Evolutionary conservation across 1,140 invertebrate species (phyloP).

Genomic region (Aphelinus certus): DNA sequence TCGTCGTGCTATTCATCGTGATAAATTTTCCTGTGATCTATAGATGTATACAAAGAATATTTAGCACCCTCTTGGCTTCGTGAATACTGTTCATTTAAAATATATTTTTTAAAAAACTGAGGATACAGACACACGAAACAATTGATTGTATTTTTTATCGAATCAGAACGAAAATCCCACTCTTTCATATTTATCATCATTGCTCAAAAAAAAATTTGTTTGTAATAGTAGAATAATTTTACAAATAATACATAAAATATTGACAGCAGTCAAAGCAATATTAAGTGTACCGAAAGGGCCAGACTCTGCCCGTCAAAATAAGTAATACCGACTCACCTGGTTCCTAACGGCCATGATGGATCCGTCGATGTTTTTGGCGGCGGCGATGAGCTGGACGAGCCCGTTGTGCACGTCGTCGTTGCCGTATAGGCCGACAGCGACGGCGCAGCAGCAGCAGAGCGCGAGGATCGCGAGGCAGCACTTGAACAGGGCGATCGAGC

Average conservation of each 20-base stretch:
- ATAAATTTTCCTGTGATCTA: too few relatives aligned
- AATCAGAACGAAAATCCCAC: too few relatives aligned
- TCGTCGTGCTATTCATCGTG: too few relatives aligned
- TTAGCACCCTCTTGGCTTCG: too few relatives aligned
- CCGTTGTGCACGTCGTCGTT: slow-evolving; percentile 94
- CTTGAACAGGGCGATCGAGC: slow-evolving; percentile 86
- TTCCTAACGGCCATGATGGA: slow-evolving; percentile 78
- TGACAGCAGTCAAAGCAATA: background rate
- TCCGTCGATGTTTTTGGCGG: slow-evolving; percentile 80
- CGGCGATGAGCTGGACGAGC: slow-evolving; percentile 79
- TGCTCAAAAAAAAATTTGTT: too few relatives aligned
- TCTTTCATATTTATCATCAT: too few relatives aligned
- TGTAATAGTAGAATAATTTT: too few relatives aligned
- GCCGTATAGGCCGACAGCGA: slow-evolving; percentile 86
- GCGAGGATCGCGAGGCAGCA: slow-evolving; percentile 84
- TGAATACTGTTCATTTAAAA: too few relatives aligned
- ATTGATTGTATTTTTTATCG: too few relatives aligned
- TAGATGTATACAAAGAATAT: too few relatives aligned
- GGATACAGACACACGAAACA: too few relatives aligned
- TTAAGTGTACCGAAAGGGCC: background rate
- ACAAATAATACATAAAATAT: slow-evolving; percentile 15
- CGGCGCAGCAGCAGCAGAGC: slow-evolving; percentile 82
- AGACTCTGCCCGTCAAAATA: background rate
- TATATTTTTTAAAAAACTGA: too few relatives aligned
- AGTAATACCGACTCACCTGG: slow-evolving; percentile 67